Evolutionary conservation across 2,888 invertebrate species (phyloP).

Genomic region (Epinotia demarniana): DNA sequence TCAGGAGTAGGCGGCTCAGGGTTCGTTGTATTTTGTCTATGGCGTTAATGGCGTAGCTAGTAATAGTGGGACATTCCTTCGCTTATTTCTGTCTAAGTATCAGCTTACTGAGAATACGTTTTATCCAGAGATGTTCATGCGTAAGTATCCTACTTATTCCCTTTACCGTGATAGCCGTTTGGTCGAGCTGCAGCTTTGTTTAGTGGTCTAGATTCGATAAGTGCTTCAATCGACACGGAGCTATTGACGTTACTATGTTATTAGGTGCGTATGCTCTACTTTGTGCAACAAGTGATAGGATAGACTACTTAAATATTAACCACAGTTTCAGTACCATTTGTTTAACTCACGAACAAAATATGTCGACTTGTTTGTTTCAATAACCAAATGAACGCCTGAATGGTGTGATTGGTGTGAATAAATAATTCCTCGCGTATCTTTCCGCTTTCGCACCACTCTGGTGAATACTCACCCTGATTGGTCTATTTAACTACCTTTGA

Average conservation of each 20-base stretch:
- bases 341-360: too few relatives aligned
- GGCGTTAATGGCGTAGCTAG: too few relatives aligned
- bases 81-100: too few relatives aligned
- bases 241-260: constrained; percentile 13
- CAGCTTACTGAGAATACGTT: neutral
- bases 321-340: too few relatives aligned
- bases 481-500: neutral
- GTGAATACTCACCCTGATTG: neutral
- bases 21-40: too few relatives aligned
- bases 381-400: too few relatives aligned
- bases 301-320: neutral
- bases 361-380: too few relatives aligned
- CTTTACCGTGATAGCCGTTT: neutral
- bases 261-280: constrained; percentile 15
- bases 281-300: neutral
- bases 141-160: neutral
- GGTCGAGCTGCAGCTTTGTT: constrained; percentile 28
- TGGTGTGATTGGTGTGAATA: too few relatives aligned
- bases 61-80: too few relatives aligned
- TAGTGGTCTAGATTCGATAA: constrained; percentile 41
- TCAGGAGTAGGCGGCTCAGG: too few relatives aligned
- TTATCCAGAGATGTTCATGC: constrained; percentile 1
- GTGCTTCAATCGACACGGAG: constrained; percentile 26
- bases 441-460: too few relatives aligned
- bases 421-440: too few relatives aligned